A percentile compares a stretch with the other conserved stretches of the same genome.
phyloP scores from a whole-genome alignment of 2,888 invertebrate species.

The Lymantria dispar region DNA sequence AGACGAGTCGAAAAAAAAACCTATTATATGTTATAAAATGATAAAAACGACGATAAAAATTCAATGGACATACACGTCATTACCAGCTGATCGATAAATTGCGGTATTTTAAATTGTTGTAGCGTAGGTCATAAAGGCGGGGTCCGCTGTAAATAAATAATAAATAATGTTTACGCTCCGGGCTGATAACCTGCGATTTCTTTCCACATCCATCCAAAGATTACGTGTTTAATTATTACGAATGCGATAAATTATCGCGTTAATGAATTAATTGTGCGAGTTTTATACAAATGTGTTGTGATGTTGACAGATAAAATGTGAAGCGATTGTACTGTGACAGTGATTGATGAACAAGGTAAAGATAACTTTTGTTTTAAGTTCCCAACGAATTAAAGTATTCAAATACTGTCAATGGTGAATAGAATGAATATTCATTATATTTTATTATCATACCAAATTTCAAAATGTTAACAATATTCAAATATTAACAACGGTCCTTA shows the following conservation, averaged over 20 bases:
- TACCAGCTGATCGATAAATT: constrained; percentile 43
- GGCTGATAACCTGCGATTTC: constrained; percentile 39
- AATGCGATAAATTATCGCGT: constrained; percentile 22
- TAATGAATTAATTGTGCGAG: constrained; percentile 31
- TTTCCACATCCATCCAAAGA: constrained; percentile 34
- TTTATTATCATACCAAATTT: background rate
- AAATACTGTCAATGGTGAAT: constrained; percentile 7
- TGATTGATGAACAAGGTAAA: constrained; percentile 8
- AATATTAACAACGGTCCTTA: background rate
- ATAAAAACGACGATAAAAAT: constrained; percentile 51
- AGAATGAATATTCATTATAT: constrained; percentile 6
- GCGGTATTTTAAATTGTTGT: constrained; percentile 35
- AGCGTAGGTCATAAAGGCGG: constrained; percentile 39
- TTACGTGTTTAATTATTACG: constrained; percentile 34
- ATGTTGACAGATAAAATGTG: constrained; percentile 14
- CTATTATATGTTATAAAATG: constrained; percentile 28
- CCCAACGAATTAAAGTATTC: constrained; percentile 4
- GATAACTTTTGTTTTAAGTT: constrained; percentile 4
- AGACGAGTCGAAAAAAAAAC: constrained; percentile 8
- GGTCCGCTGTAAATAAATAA: constrained; percentile 50
- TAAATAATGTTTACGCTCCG: constrained; percentile 40
- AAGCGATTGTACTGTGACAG: constrained; percentile 9
- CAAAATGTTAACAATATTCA: constrained; percentile 8
- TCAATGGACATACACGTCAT: constrained; percentile 42
- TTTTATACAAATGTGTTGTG: constrained; percentile 10